These are phyloP conservation scores for Calyptommatus sinebrachiatus DNA, from an alignment of 2,113 vertebrate genomes.

Conservation along the genomic window DNA sequence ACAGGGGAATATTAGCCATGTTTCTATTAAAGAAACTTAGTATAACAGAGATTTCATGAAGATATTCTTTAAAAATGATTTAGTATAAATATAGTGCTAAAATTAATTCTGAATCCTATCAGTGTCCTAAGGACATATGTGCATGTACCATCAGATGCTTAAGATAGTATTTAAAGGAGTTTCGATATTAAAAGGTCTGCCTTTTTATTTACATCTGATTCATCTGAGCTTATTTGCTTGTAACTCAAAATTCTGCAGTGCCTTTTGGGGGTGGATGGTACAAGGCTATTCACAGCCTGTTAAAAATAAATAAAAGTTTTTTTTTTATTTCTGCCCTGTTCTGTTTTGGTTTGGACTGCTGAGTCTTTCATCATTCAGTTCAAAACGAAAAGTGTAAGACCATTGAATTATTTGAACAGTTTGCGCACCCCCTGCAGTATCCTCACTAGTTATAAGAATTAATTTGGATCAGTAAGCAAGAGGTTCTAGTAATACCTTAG, in stretches of 20 bases:
- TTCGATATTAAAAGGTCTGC: constrained; percentile 29
- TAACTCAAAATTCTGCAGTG: constrained; percentile 40
- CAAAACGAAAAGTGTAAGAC: neutral
- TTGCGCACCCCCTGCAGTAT: constrained; percentile 47
- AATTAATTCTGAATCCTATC: constrained; percentile 28
- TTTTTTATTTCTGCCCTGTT: neutral
- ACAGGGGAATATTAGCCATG: constrained; percentile 4
- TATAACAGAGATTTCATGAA: constrained; percentile 33
- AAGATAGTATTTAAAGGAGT: neutral
- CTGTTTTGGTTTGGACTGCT: constrained; percentile 16
- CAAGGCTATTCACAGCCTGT: constrained; percentile 16
- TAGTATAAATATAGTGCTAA: constrained; percentile 53
- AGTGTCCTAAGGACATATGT: neutral
- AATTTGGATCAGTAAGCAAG: too few species aligned
- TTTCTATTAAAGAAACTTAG: constrained; percentile 21
- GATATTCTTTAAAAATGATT: constrained; percentile 35
- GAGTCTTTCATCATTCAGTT: constrained; percentile 8
- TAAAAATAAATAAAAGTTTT: constrained; percentile 20
- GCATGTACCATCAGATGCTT: constrained; percentile 15
- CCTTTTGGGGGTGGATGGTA: constrained; percentile 19
- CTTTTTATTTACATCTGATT: constrained; percentile 46
- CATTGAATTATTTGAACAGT: constrained; percentile 40
- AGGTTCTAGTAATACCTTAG: too few species aligned
- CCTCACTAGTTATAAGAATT: too few species aligned
- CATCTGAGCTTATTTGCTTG: constrained; percentile 46